Evolutionary conservation across 2,113 vertebrate genomes (phyloP), one percentile per base, ranked within the genome.

Genomic region (Elgaria multicarinata): DNA sequence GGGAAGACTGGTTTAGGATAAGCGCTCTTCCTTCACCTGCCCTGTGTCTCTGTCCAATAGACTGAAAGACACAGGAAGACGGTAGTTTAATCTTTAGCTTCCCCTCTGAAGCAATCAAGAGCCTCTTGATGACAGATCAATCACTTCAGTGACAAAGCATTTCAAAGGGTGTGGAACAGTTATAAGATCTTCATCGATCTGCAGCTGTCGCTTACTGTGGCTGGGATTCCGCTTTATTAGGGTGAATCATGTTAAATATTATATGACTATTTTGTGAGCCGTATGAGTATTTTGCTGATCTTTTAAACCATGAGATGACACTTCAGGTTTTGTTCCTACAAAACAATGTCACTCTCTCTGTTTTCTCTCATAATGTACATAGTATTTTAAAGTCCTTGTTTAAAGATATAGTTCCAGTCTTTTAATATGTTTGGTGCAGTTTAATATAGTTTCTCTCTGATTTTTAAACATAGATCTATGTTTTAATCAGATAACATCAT

Each of bases 121-220:
- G 13, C 5, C 50, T 20, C 13, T 46, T 46, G 13, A 55, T 67
- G 74, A 33, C 26, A 55, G 75, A 58, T 24, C 36, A 22, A 74
- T 28, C 18, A 26, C 3, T 44, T 74, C 36, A 91, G 87, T 44
- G 82, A 74, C 0, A 4, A 90, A 91, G 74, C 91, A 77, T 77
- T 92, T 90, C 2, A n/a, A 69, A 31, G 66, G 44, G 33, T 93
- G 85, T 55, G 36, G 22, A 69, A 74, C 14, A 87, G 94, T 92
- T 94, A 95, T 94, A 76, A 90, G 95, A 92, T 95, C 91, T 87
- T 82, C 94, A 93, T 96, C 90, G 92, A 91, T 91, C 92, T 93
- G 94, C 97, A 98, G 97, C 97, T 98, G 97, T 96, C 94, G 90
- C 71, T 87, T 90, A 86, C 93, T 89, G 66, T 92, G 55, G 89